Conservation (phyloP, 2,888 invertebrate species). For the Agrotis clavis region DNA sequence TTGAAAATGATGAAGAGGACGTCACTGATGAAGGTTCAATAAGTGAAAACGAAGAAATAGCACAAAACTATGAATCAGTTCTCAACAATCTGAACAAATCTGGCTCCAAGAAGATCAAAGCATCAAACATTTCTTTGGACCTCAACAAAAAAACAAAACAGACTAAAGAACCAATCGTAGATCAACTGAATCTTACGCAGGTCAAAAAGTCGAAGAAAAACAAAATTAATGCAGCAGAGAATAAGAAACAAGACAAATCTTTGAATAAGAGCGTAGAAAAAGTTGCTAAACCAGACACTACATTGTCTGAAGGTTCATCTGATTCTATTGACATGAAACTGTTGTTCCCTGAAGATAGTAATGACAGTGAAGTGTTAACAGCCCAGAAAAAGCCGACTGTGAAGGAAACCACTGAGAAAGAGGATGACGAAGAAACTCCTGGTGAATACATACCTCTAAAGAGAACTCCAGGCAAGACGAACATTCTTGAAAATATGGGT, state of each 20-base stretch:
- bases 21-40: conserved; percentile 68
- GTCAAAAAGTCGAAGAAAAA: conserved; percentile 72
- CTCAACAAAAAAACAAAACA: conserved; percentile 75
- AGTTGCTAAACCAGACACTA: conserved; percentile 35
- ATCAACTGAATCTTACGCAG: conserved; percentile 83
- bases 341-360: conserved; percentile 84
- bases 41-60: conserved; percentile 82
- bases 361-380: conserved; percentile 69
- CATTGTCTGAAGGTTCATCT: conserved; percentile 73
- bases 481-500: conserved; percentile 74
- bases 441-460: conserved; percentile 80
- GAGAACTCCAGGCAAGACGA: conserved; percentile 77
- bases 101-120: conserved; percentile 72
- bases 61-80: conserved; percentile 82
- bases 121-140: conserved; percentile 78
- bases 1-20: conserved; percentile 59
- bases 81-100: conserved; percentile 77
- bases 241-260: conserved; percentile 45
- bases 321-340: conserved; percentile 83
- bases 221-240: conserved; percentile 44
- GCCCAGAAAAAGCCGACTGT: not conserved
- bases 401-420: conserved; percentile 39
- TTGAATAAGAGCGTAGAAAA: conserved; percentile 43
- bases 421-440: conserved; percentile 34
- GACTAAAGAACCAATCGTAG: conserved; percentile 75